Conservation (phyloP, 2,888 invertebrate genomes). For the Smittia sp. region DNA sequence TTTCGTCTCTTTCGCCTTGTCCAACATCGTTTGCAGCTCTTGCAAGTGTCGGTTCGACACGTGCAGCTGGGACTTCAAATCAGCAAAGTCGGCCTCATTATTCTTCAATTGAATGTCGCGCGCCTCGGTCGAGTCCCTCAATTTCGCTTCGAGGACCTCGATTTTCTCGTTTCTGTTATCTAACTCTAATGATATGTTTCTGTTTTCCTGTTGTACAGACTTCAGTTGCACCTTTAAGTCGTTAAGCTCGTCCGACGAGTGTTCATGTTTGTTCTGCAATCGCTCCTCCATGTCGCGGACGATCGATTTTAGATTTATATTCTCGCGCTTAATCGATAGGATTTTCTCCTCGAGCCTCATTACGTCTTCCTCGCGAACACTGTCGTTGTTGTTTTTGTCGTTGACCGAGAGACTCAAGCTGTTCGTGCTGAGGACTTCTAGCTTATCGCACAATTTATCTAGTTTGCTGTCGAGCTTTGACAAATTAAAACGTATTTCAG, state of each 20-base stretch:
- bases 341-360: constrained; percentile 51
- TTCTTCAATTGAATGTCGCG: constrained; percentile 25
- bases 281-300: constrained; percentile 40
- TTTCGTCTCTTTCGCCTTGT: background rate
- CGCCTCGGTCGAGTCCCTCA: constrained; percentile 13
- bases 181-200: constrained; percentile 38
- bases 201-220: constrained; percentile 20
- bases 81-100: constrained; percentile 21
- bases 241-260: constrained; percentile 16
- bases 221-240: constrained; percentile 34
- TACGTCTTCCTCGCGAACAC: constrained; percentile 46
- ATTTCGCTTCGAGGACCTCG: constrained; percentile 1
- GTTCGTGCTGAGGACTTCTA: constrained; percentile 45
- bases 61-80: constrained; percentile 24
- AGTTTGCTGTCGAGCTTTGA: constrained; percentile 64
- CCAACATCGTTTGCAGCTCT: background rate
- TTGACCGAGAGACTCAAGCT: background rate
- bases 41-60: background rate
- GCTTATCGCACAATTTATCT: constrained; percentile 60
- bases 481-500: constrained; percentile 64
- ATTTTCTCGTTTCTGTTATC: constrained; percentile 15
- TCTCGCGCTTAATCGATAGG: constrained; percentile 50
- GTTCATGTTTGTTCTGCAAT: constrained; percentile 42
- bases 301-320: constrained; percentile 47
- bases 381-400: constrained; percentile 42